These are phyloP conservation scores for Phylloscopus whistleri DNA, from an alignment of 2,113 vertebrate genomes.

Conservation along the genomic window DNA sequence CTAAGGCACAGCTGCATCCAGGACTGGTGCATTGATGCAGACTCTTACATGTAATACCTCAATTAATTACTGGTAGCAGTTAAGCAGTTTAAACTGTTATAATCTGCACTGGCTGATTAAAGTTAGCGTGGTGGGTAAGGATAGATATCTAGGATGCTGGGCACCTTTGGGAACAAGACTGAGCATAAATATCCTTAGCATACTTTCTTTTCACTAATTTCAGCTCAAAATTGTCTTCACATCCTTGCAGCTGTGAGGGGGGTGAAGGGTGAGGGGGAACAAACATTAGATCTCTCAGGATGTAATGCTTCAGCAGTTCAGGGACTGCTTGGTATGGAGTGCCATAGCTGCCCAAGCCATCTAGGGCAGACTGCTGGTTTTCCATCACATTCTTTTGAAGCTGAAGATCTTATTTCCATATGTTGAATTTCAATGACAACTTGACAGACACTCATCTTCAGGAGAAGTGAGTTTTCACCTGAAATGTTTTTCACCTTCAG, in stretches of 20 bases:
- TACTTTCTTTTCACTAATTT: neutral
- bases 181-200: neutral
- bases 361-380: neutral
- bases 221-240: neutral
- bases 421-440: neutral
- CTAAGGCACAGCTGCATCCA: neutral
- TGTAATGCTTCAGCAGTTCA: neutral
- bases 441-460: neutral
- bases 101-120: neutral
- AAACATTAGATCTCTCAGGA: neutral
- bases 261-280: neutral
- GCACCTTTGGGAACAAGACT: neutral
- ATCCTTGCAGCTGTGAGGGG: neutral
- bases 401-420: neutral
- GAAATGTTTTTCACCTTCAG: neutral
- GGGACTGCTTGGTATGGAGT: neutral
- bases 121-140: neutral
- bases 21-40: neutral
- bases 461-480: neutral
- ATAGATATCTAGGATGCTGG: neutral
- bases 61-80: neutral
- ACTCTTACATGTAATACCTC: neutral
- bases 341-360: neutral
- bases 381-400: neutral
- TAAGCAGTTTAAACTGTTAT: neutral